Evolutionary conservation across 2,113 vertebrate genomes (phyloP), one percentile per base, ranked within the genome.

Genomic region (Callocephalon fimbriatum): DNA sequence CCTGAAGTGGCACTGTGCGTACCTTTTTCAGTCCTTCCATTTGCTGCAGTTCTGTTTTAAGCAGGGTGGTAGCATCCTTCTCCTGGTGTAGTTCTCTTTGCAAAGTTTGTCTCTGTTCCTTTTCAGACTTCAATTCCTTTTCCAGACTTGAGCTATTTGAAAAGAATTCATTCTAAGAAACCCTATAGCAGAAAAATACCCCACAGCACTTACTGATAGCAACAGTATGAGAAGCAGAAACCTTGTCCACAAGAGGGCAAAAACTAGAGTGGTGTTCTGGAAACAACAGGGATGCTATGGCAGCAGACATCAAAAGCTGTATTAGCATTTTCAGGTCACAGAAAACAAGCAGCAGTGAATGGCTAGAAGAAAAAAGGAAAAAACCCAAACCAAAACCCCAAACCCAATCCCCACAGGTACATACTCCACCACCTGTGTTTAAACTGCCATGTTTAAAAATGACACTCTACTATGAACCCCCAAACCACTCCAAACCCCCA

Each of bases 11-110:
- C 32, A 35, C 6, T 7, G 58, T 5, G 16, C 31, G 4, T 96
- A 99, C 98, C 98, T 98, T 98, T 88, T 99, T 98, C 63, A 99
- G 95, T n/a, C 99, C 99, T 90, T 99, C 98, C 37, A 99, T 98
- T 96, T 99, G 99, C 29, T 99, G 99, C 50, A 99, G 94, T 96
- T 99, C 99, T 32, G 98, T 99, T 97, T 98, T 98, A 47, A 99
- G 98, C 82, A 99, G 98, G 7, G 95, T 14, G 48, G 99, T 98
- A 86, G 98, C 98, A 93, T 99, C 99, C 86, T 99, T 99, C 88
- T 99, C 99, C 32, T 97, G 98, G 92, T 99, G 99, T 5, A 99
- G 96, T 62, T 99, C 98, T 91, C 95, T 98, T 93, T 99, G 99
- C 92, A 99, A 97, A 66, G 94, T 98, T 79, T 99, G 99, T 51